Percentiles rank a stretch among this genome's conserved stretches.
Conservation (phyloP, 2,888 invertebrate genomes). For the Synergus laeviventris region DNA sequence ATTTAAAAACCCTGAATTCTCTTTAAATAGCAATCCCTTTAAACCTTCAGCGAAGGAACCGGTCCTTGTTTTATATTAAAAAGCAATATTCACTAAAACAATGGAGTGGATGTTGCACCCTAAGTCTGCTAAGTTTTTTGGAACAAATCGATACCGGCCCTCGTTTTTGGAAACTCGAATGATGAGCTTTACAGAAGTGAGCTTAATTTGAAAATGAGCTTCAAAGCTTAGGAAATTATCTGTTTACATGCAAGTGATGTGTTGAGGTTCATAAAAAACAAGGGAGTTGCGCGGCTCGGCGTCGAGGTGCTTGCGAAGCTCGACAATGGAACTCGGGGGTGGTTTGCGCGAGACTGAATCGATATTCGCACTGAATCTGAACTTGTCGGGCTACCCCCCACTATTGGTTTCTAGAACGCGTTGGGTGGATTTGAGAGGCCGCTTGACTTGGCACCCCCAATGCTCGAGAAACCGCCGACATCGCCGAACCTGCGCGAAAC, state of each 20-base stretch:
- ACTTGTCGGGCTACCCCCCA: conserved; percentile 64
- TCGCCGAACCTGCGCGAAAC: conserved; percentile 21
- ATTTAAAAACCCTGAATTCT: neutral
- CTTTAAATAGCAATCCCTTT: neutral
- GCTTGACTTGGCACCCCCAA: conserved; percentile 15
- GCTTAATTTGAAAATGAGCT: neutral
- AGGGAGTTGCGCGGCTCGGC: conserved; percentile 29
- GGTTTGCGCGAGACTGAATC: conserved; percentile 71
- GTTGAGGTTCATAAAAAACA: conserved; percentile 16
- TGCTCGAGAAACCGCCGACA: neutral
- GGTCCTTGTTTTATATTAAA: neutral
- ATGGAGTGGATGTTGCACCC: conserved; percentile 1
- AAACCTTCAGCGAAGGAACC: neutral
- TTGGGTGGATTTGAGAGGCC: conserved; percentile 22
- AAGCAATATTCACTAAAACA: neutral
- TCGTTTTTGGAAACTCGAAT: neutral
- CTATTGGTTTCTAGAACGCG: conserved; percentile 40
- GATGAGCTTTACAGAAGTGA: neutral
- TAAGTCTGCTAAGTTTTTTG: neutral
- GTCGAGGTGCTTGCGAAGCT: conserved; percentile 27
- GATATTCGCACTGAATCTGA: conserved; percentile 66
- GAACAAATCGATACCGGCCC: conserved; percentile 6
- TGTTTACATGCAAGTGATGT: conserved; percentile 26
- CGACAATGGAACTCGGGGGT: conserved; percentile 61
- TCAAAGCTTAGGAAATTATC: neutral